Percentiles rank a stretch among this genome's conserved stretches.
phyloP scores from a whole-genome alignment of 2,113 vertebrate species.

The Mustelus asterias region DNA sequence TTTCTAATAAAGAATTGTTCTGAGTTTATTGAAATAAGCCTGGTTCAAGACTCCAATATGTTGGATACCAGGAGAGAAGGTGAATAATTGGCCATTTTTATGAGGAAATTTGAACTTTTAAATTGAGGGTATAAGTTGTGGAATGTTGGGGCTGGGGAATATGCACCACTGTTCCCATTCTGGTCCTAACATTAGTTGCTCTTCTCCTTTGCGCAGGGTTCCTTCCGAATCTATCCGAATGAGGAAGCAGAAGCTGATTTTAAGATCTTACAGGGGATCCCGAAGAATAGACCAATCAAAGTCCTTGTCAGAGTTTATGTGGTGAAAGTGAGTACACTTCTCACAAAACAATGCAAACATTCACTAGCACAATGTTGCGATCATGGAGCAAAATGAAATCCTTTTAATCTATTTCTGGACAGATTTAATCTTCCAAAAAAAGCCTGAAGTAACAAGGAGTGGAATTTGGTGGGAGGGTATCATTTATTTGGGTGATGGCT shows the following conservation, averaged over 20 bases:
- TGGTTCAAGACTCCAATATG: too few relatives aligned
- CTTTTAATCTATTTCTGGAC: background rate
- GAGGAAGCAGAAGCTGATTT: slow-evolving; percentile 57
- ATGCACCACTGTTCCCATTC: too few relatives aligned
- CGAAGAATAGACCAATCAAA: slow-evolving; percentile 78
- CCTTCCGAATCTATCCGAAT: slow-evolving; percentile 78
- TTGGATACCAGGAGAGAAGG: too few relatives aligned
- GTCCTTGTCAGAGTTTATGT: slow-evolving; percentile 80
- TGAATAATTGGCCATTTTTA: too few relatives aligned
- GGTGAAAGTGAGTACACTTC: slow-evolving; percentile 66
- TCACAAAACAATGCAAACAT: background rate
- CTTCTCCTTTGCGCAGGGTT: slow-evolving; percentile 61
- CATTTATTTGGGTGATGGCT: too few relatives aligned
- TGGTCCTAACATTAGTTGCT: background rate
- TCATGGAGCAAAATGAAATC: background rate
- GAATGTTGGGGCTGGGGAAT: too few relatives aligned
- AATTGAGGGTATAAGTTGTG: too few relatives aligned
- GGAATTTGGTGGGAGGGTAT: too few relatives aligned
- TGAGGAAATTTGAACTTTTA: too few relatives aligned
- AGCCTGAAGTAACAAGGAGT: background rate
- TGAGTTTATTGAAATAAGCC: too few relatives aligned
- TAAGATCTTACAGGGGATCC: slow-evolving; percentile 69
- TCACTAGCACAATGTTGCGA: background rate
- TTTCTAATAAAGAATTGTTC: too few relatives aligned
- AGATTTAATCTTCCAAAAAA: background rate